These are phyloP conservation scores for Oncorhynchus nerka DNA, from an alignment of 2,113 vertebrate species.

Conservation along the genomic window DNA sequence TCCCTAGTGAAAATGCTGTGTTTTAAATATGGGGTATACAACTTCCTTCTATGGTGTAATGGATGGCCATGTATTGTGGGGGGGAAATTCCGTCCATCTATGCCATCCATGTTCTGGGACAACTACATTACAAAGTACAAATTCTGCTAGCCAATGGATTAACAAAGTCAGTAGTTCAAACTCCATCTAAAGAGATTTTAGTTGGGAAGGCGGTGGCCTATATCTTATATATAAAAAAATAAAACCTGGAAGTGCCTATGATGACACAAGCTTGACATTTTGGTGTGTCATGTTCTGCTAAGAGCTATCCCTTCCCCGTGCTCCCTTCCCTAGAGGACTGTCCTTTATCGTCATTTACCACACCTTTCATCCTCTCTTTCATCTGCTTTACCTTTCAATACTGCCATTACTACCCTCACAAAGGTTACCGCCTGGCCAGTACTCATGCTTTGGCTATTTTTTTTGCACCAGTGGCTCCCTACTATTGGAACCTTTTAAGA, in stretches of 20 bases:
- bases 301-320: conserved; percentile 39
- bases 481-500: too few species aligned
- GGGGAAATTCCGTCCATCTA: too few species aligned
- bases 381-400: conserved; percentile 38
- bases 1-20: neutral
- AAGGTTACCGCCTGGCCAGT: conserved; percentile 20
- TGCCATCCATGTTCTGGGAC: too few species aligned
- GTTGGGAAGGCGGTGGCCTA: too few species aligned
- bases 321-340: conserved; percentile 43
- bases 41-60: neutral
- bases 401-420: conserved; percentile 20
- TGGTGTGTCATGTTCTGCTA: conserved; percentile 33
- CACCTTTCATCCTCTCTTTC: conserved; percentile 62
- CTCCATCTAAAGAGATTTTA: too few species aligned
- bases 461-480: too few species aligned
- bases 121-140: too few species aligned
- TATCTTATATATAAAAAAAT: too few species aligned
- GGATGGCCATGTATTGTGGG: neutral
- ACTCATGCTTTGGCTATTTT: neutral
- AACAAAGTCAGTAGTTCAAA: neutral
- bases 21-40: neutral
- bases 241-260: neutral
- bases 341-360: conserved; percentile 51
- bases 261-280: conserved; percentile 31
- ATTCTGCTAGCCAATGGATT: too few species aligned